phyloP scores from a whole-genome alignment of 2,888 invertebrate species.

The Chrysomela aeneicollis region DNA sequence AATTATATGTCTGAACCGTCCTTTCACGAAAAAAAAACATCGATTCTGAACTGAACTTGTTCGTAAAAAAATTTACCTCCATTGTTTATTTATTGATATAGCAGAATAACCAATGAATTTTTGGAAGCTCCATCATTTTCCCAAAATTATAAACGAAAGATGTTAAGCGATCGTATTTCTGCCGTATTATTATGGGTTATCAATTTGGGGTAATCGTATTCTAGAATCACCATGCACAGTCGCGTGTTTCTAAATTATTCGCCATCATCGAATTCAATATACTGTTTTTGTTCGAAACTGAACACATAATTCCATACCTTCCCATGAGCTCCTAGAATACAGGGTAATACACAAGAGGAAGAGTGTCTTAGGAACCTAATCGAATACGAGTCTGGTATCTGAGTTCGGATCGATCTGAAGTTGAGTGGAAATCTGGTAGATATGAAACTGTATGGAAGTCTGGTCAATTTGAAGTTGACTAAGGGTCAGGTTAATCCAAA shows the following conservation, averaged over 20 bases:
- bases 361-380: no score
- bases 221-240: constrained; percentile 34
- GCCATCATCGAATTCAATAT: background rate
- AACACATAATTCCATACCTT: background rate
- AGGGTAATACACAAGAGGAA: no score
- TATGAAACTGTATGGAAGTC: no score
- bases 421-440: no score
- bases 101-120: background rate
- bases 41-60: no score
- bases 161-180: background rate
- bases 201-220: constrained; percentile 38
- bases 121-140: background rate
- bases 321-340: background rate
- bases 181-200: constrained; percentile 36
- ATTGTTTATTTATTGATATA: background rate
- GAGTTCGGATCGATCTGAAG: no score
- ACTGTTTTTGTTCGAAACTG: background rate
- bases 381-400: no score
- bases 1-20: no score
- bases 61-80: no score
- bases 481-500: no score
- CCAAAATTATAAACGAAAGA: background rate
- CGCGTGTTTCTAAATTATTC: constrained; percentile 32
- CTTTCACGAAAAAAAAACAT: no score
- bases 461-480: no score